These are phyloP conservation scores for Acanthisitta chloris DNA, from an alignment of 2,113 vertebrate species.

Conservation along the genomic window DNA sequence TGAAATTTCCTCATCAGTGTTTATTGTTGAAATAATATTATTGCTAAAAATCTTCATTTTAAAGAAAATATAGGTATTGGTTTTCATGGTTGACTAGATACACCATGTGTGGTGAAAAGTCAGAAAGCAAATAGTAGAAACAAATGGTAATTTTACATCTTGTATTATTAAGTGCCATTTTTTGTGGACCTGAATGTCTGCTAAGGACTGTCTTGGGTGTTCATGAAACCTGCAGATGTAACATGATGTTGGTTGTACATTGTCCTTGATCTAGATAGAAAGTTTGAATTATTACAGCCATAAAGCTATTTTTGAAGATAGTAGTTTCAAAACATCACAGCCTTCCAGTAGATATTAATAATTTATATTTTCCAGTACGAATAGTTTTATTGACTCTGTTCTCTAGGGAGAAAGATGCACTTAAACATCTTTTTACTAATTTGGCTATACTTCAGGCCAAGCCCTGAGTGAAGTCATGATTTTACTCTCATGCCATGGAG, in stretches of 20 bases:
- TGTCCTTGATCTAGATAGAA: slow-evolving; percentile 15
- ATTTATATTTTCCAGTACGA: slow-evolving; percentile 14
- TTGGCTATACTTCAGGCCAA: background rate
- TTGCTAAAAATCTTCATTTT: background rate
- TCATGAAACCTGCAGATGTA: background rate
- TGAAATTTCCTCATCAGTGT: background rate
- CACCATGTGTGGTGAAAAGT: background rate
- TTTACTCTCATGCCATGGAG: background rate
- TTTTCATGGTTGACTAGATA: background rate
- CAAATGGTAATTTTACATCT: background rate
- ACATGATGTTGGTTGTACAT: background rate
- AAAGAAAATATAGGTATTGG: background rate
- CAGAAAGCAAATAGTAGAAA: background rate
- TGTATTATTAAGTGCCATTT: background rate
- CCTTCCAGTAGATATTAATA: slow-evolving; percentile 40
- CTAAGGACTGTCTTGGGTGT: background rate
- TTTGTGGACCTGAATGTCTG: background rate
- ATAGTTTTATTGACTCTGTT: slow-evolving; percentile 22
- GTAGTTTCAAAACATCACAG: background rate
- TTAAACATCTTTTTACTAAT: slow-evolving; percentile 29
- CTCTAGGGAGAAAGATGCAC: background rate
- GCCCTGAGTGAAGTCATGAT: background rate
- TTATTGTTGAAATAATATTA: background rate
- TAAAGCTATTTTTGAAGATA: slow-evolving; percentile 29
- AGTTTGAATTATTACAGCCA: background rate